A percentile compares a stretch with the other conserved stretches of the same genome.
Conservation (phyloP, 2,888 invertebrate species). For the Choristoneura rosaceana region DNA sequence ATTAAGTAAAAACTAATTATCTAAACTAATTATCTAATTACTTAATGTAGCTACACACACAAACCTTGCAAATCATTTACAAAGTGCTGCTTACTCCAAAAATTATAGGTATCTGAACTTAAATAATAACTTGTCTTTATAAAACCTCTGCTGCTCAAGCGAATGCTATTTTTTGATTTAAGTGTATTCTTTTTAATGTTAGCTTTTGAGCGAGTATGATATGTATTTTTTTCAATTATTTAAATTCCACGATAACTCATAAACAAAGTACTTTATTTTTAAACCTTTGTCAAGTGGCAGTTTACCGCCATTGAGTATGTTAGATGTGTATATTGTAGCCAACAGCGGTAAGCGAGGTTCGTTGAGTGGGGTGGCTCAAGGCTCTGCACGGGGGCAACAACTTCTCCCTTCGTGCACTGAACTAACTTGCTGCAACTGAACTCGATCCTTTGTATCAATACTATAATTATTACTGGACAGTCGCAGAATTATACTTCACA, state of each 20-base stretch:
- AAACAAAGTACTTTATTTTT: background rate
- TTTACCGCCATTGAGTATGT: slow-evolving; percentile 32
- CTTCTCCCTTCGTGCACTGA: slow-evolving; percentile 73
- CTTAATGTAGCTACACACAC: background rate
- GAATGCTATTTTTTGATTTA: slow-evolving; percentile 20
- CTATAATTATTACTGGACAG: slow-evolving; percentile 28
- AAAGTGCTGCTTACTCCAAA: background rate
- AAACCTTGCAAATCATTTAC: background rate
- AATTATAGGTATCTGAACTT: background rate
- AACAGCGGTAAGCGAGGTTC: slow-evolving; percentile 48
- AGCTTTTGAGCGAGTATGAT: slow-evolving; percentile 12
- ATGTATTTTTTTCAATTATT: slow-evolving; percentile 10
- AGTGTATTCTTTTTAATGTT: background rate
- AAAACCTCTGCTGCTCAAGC: slow-evolving; percentile 29
- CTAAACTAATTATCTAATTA: background rate
- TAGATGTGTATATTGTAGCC: slow-evolving; percentile 32
- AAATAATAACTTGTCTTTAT: background rate
- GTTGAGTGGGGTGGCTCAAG: slow-evolving; percentile 62
- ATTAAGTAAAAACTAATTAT: too few species aligned
- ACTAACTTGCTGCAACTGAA: slow-evolving; percentile 63
- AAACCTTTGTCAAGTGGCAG: slow-evolving; percentile 28
- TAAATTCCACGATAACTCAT: background rate
- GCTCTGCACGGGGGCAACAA: slow-evolving; percentile 71
- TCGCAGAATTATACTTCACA: background rate
- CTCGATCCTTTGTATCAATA: slow-evolving; percentile 55